Base-by-base conservation (phyloP, 92 coral and sea anemone species). In the Hydrozoanthus gracilis region DNA sequence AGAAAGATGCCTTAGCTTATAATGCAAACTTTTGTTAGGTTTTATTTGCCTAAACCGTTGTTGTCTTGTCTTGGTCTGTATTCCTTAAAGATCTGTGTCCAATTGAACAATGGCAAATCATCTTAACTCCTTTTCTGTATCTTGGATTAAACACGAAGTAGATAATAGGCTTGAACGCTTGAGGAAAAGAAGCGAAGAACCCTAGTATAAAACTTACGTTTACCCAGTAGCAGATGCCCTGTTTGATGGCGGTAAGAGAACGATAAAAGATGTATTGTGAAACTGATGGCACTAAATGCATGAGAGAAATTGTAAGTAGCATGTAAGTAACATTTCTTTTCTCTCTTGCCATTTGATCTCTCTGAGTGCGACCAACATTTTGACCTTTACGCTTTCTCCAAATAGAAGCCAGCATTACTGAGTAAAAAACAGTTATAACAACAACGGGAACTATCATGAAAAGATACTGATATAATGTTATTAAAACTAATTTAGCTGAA, bases 91-190 rank as follows among this genome's bases (percentile, higher is more conserved):
- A 27, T 27, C 39, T 27, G 39, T 27, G 39, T 27, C 39, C 39
- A 2, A 27, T 27, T 27, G 39, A 27, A 12, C 75, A 71, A 12
- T 15, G 16, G 3, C 18, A 76, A 35, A 76, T 3, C 46, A 49
- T 20, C 49, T 45, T 20, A 56, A 17, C 65, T 6, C 67, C 82
- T 76, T 7, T 52, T 9, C 62, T 54, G 82, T 76, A 76, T 8
- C 64, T 52, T 20, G 61, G 65, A 18, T 76, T 76, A 56, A 15
- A 76, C 4, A 51, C 20, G 46, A 18, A 76, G 48, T 76, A 76
- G 39, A 76, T 27, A 7, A 12, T 10, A 6, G 82, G 82, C n/a
- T 17, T 54, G 20, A 76, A 20, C 11, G 64, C 64, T 6, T 54
- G 61, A n/a, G 54, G 35, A 13, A 39, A 18, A 46, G 9, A 56